Base-by-base conservation (phyloP, 1,140 invertebrate genomes). In the Coenobita brevimanus region DNA sequence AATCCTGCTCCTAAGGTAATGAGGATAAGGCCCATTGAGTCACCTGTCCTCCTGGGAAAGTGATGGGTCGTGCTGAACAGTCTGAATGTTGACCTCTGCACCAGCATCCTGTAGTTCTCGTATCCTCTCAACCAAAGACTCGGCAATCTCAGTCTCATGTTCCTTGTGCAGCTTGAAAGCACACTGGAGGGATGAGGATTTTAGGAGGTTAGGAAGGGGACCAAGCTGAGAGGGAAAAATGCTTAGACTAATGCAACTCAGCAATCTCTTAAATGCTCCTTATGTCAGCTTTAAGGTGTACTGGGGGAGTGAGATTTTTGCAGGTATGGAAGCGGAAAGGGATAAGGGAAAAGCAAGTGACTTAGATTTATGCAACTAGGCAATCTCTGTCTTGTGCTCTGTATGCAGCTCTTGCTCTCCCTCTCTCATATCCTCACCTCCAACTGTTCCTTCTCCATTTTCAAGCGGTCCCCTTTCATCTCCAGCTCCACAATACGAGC, bases 91-190 rank as follows among this genome's bases (percentile, higher is more conserved):
- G 75, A 89, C 82, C 38, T 90, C 89, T 21, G 82, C 89, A 4
- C 88, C 89, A 27, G 87, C 90, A 17, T 91, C 90, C 57, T 92
- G 91, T n/a, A 93, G 90, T 84, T 92, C 92, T 21, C 91, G 91
- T 80, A 93, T 91, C 79, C 92, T 92, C 21, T 90, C 90, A 30
- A 92, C 91, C 17, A 93, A 87, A 30, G 92, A 91, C 79, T 92
- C 92, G 15, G 92, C 92, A 21, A 93, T 88, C 54, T 90, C 89
- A 2, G 92, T 91, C 84, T 93, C 92, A 43, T 92, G 91, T 41
- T 91, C 89, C 38, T 92, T 92, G 82, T 92, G 92, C 15, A 91
- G 91, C 43, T 91, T 89, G 78, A 92, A 93, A 27, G 91, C 92
- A 17, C 91, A 90, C 92, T 92, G 62, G 24, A 82, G 81, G 6